phyloP scores from a whole-genome alignment of 1,140 invertebrate genomes.

The Pogonomyrmex barbatus region DNA sequence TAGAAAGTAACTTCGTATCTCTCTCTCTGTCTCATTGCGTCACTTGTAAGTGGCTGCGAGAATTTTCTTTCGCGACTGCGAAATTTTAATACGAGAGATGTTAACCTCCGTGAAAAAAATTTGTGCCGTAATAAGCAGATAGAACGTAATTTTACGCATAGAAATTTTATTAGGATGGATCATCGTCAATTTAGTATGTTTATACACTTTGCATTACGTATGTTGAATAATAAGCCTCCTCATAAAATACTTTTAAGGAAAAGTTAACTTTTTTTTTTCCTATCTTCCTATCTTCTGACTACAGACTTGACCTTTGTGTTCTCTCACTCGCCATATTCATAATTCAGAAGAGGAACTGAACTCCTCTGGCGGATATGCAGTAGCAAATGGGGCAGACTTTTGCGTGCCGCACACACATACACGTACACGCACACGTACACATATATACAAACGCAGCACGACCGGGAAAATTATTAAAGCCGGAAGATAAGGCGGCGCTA shows the following conservation, averaged over 20 bases:
- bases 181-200: neutral
- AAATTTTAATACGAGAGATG: neutral
- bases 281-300: too few species aligned
- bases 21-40: neutral
- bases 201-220: neutral
- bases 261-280: neutral
- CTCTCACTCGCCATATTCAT: conserved; percentile 4
- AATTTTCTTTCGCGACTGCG: neutral
- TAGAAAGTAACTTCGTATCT: conserved; percentile 42
- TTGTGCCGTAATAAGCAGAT: neutral
- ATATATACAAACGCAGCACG: conserved; percentile 38
- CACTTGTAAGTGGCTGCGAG: conserved; percentile 31
- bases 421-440: too few species aligned
- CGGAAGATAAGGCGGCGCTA: conserved; percentile 58
- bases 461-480: conserved; percentile 71
- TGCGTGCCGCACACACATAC: conserved; percentile 27
- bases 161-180: neutral
- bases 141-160: neutral
- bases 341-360: conserved; percentile 50
- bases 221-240: neutral
- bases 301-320: neutral
- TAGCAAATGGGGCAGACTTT: conserved; percentile 42
- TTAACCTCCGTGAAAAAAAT: neutral
- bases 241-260: neutral
- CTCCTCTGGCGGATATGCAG: conserved; percentile 10